A percentile compares a stretch with the other conserved stretches of the same genome.
Evolutionary conservation across 2,888 invertebrate genomes (phyloP).

Genomic region (Amaurobius ferox): DNA sequence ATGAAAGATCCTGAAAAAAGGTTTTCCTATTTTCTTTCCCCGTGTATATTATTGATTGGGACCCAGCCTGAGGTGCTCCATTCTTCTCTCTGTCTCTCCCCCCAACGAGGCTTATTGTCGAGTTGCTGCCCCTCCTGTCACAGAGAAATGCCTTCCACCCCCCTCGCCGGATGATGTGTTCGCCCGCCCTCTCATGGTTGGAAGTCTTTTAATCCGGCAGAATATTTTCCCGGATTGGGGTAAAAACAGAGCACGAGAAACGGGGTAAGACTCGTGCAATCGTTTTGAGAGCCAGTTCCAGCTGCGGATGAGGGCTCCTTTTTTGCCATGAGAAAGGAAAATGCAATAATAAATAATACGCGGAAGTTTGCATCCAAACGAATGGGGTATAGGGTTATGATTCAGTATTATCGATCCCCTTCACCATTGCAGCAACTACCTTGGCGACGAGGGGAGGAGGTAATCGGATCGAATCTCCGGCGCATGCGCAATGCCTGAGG

Average conservation of each 20-base stretch:
- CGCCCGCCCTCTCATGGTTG: constrained; percentile 36
- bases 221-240: constrained; percentile 21
- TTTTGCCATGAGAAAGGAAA: constrained; percentile 15
- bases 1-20: constrained; percentile 51
- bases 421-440: constrained; percentile 57
- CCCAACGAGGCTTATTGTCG: constrained; percentile 53
- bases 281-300: constrained; percentile 3
- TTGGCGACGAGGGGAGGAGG: constrained; percentile 36
- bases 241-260: constrained; percentile 6
- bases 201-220: constrained; percentile 39
- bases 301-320: not conserved
- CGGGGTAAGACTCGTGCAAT: constrained; percentile 6
- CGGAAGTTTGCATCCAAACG: constrained; percentile 18
- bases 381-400: constrained; percentile 46
- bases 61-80: constrained; percentile 31
- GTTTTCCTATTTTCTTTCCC: constrained; percentile 33
- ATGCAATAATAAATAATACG: constrained; percentile 19
- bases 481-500: constrained; percentile 47
- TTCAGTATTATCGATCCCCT: constrained; percentile 61
- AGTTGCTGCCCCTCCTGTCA: constrained; percentile 31
- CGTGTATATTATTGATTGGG: constrained; percentile 34
- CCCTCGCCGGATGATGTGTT: constrained; percentile 32
- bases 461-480: constrained; percentile 64
- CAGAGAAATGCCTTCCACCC: constrained; percentile 21
- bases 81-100: constrained; percentile 7